These are phyloP conservation scores for Agrypnus murinus DNA, from an alignment of 2,888 invertebrate species.

Conservation along the genomic window DNA sequence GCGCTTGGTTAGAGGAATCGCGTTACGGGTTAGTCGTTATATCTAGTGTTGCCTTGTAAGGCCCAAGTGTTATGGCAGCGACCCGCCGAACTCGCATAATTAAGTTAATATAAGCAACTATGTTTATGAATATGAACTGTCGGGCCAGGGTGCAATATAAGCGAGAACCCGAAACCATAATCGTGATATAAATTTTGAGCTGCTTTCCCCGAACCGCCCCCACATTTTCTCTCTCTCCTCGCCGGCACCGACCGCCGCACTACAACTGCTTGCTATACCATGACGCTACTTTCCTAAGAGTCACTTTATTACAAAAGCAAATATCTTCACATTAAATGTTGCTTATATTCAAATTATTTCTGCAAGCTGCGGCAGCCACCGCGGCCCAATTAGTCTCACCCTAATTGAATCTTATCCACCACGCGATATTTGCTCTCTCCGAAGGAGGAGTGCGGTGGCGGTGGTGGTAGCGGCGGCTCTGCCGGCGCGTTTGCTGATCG, in stretches of 20 bases:
- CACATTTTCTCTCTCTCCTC: constrained; percentile 22
- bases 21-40: constrained; percentile 37
- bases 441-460: constrained; percentile 42
- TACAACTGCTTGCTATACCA: constrained; percentile 30
- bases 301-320: constrained; percentile 68
- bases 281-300: constrained; percentile 52
- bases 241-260: too few relatives aligned
- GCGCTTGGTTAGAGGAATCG: constrained; percentile 37
- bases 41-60: constrained; percentile 40
- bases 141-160: constrained; percentile 61
- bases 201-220: constrained; percentile 50
- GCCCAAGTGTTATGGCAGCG: constrained; percentile 44
- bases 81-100: constrained; percentile 54
- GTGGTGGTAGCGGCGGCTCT: constrained; percentile 36
- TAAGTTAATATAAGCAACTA: constrained; percentile 58
- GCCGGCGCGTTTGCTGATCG: constrained; percentile 57
- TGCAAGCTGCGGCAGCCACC: constrained; percentile 61
- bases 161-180: constrained; percentile 66
- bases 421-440: constrained; percentile 60
- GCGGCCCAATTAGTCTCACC: constrained; percentile 66
- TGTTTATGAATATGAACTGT: constrained; percentile 59
- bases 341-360: constrained; percentile 70
- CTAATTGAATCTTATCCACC: constrained; percentile 68
- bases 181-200: constrained; percentile 66
- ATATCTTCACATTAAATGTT: constrained; percentile 69